Evolutionary conservation across 1,140 invertebrate genomes (phyloP), one percentile per base, ranked within the genome.

Genomic region (Pantala flavescens): DNA sequence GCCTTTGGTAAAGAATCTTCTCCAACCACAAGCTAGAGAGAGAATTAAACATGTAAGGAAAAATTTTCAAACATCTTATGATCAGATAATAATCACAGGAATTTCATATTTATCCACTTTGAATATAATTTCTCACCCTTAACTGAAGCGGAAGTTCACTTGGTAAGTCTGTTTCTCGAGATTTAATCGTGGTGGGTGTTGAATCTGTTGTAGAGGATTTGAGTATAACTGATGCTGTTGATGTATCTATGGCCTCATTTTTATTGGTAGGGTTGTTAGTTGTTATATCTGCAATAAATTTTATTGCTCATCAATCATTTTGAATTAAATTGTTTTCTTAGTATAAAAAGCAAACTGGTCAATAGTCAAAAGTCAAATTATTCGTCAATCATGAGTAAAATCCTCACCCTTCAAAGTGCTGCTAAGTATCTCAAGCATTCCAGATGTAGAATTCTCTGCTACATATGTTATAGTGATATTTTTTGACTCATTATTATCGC

Each of bases 11-110:
- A 71, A 7, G 76, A 77, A 73, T 78, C 76, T 63, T 77, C 77
- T 36, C 77, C 78, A 7, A 78, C 78, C 21, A 78, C 75, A 43
- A 78, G 70, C 77, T 78, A 74, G 16, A 76, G 75, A 28, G 28
- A 75, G 10, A 21, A 75, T 72, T 36, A 5, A n/a, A n/a, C 28
- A 36, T 36, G 10, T 72, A 7, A 72, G 23, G 3, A 2, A 72
- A 23, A 16, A 23, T 74, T 7, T 12, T 74, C n/a, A n/a, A 74
- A 5, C 55, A 75, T 9, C n/a, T 24, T 23, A 24, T 75, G 7
- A 0, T 74, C 16, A 63, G 7, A 72, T 36, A 23, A 7, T 42
- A 14, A n/a, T 24, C 3, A 7, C 7, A 7, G 23, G 19, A 19
- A 3, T 72, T 19, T 7, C 19, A 23, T 12, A 73, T 23, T 43